Evolutionary conservation across 2,888 invertebrate species (phyloP).

Genomic region (Serripes groenlandicus): DNA sequence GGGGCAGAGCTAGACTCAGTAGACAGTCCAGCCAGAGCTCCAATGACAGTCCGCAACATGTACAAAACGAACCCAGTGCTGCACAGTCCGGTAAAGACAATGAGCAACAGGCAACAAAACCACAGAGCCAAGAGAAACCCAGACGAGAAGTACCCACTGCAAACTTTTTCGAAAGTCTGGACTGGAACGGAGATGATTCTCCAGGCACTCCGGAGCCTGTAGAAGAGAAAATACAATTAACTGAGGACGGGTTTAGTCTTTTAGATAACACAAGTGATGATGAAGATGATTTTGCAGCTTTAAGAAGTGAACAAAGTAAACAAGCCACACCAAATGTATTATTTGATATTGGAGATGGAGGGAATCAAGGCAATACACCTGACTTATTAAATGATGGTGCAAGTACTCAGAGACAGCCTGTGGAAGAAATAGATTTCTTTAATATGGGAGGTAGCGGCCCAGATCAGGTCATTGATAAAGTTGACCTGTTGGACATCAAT

Average conservation of each 20-base stretch:
- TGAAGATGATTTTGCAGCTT: constrained; percentile 78
- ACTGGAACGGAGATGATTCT: constrained; percentile 67
- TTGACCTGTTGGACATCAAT: constrained; percentile 74
- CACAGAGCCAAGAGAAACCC: constrained; percentile 23
- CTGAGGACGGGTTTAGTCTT: constrained; percentile 67
- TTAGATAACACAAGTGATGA: constrained; percentile 75
- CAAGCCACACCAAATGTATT: background rate
- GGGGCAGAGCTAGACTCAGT: constrained; percentile 74
- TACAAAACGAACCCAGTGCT: constrained; percentile 8
- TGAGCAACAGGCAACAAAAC: constrained; percentile 69
- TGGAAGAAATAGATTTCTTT: constrained; percentile 74
- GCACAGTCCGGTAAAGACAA: background rate
- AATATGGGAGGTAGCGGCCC: constrained; percentile 67
- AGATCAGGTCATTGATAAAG: constrained; percentile 62
- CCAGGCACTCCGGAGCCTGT: constrained; percentile 29
- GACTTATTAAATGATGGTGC: constrained; percentile 6
- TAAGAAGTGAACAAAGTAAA: constrained; percentile 56
- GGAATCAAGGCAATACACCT: constrained; percentile 10
- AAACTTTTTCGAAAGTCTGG: constrained; percentile 69
- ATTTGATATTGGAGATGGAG: background rate
- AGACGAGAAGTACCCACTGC: constrained; percentile 49
- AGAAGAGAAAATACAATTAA: constrained; percentile 42
- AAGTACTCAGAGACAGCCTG: background rate
- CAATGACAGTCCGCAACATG: constrained; percentile 73
- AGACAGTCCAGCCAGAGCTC: constrained; percentile 77